Evolutionary conservation across 2,113 vertebrate species (phyloP), one percentile per base, ranked within the genome.

Genomic region (Brachionichthys hirsutus): DNA sequence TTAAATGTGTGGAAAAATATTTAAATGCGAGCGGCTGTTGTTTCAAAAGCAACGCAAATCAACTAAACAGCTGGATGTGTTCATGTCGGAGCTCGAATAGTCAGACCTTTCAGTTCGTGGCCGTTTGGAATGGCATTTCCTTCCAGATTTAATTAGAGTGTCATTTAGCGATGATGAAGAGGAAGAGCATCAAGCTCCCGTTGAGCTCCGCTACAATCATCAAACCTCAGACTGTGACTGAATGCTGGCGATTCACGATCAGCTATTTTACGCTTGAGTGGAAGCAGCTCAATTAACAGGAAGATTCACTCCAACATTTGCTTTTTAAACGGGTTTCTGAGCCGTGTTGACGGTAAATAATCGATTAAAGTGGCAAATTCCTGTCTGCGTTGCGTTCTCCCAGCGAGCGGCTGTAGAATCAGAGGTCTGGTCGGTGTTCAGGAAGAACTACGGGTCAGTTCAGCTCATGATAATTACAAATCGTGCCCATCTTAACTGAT

Each of bases 81-180:
- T 48, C 19, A 24, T 38, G 30, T 44, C 12, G 9, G 0, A 11
- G 56, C 56, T 59, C 4, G 59, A 52, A 62, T 50, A 46, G 45
- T 51, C 35, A 18, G 24, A 8, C 3, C 24, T 46, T 51, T 67
- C 38, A 41, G 16, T 22, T 46, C 42, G 57, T 48, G 30, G 22
- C 48, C 16, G 17, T 34, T 62, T 24, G 24, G 30, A 45, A 17
- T 30, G 16, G 19, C 52, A 60, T 16, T 2, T 22, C 22, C 15
- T 43, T 50, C 34, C 54, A 64, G 49, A 60, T 67, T 54, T 41
- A 61, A 67, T 70, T 46, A 57, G 6, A 30, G 22, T 35, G 13
- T 64, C n/a, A 54, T 54, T 65, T 34, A 59, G 62, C 36, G 22
- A 59, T 65, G 34, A 70, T 12, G 49, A 49, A 60, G 63, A 49